Evolutionary conservation across 2,113 vertebrate species (phyloP), one percentile per base, ranked within the genome.

Genomic region (Scatophagus argus): DNA sequence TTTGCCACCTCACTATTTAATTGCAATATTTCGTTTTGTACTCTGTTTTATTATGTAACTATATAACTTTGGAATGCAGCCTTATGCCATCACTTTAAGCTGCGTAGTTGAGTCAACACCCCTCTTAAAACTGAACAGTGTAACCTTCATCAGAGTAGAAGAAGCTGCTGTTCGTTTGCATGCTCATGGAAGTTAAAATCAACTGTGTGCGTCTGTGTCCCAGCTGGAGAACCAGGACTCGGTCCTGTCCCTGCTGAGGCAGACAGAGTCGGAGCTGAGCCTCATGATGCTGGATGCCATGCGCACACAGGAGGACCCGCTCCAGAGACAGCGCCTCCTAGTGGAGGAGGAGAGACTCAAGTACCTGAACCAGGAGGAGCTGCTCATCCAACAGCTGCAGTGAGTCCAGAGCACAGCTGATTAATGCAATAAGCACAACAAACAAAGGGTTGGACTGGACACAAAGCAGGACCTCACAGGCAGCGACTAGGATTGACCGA

Each of bases 271-370:
- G 0, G 98, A 99, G 89, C 90, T 99, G 83, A 98, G 96, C 74
- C 94, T 96, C 89, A 95, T 98, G 87, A 96, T 98, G 94, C 95
- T 96, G 2, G 98, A 99, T 73, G 95, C 96, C 3, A 88, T 96
- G 89, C 95, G 96, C 65, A 96, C 97, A 3, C 97, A 98, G 82
- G 98, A 99, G 93, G 98, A 99, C 88, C 98, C 98, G 0, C 94
- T 99, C 69, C 98, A 99, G 94, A 96, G 98, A 58, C 98, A 99
- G 94, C 96, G 98, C 90, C 96, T 96, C 83, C 90, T 99, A 55
- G 98, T 99, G 94, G 98, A 99, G 84, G 98, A 99, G 90, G 98
- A 99, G 76, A 90, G 98, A 84, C 96, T 98, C 32, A 98, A 97
- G 55, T 99, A 99, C 90, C 96, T 99, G 55, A 99, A 99, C 61